Evolutionary conservation across 2,113 vertebrate species (phyloP).

Genomic region (Calidris pygmaea): DNA sequence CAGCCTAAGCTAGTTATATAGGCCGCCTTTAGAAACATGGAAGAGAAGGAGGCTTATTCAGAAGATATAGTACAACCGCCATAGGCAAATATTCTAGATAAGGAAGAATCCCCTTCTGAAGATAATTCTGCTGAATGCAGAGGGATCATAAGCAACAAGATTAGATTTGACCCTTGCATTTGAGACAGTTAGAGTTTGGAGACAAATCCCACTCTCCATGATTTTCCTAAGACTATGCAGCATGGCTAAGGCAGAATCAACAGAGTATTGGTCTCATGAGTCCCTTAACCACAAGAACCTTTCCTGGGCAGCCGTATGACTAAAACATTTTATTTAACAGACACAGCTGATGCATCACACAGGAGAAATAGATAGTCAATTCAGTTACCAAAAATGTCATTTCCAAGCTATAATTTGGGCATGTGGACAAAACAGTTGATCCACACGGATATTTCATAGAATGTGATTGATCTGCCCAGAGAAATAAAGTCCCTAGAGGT

Average conservation of each 20-base stretch:
- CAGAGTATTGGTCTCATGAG: not conserved
- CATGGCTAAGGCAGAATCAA: not conserved
- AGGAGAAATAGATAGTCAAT: not conserved
- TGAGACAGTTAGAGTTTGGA: not conserved
- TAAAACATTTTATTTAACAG: not conserved
- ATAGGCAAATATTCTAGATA: fast-evolving
- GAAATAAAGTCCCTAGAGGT: not conserved
- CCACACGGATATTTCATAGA: not conserved
- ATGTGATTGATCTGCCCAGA: not conserved
- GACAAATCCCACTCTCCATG: not conserved
- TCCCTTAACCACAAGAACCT: not conserved
- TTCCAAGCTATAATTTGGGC: not conserved
- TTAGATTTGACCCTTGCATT: not conserved
- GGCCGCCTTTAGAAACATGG: not conserved
- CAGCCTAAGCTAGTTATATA: not conserved
- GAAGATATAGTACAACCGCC: fast-evolving
- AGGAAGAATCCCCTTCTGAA: not conserved
- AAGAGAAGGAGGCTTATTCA: not conserved
- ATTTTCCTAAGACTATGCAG: not conserved
- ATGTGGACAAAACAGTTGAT: not conserved
- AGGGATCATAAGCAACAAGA: not conserved
- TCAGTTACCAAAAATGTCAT: not conserved
- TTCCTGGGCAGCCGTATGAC: fast-evolving
- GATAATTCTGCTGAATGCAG: not conserved
- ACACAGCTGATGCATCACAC: not conserved